phyloP scores from a whole-genome alignment of 2,888 invertebrate species.

The Trissoscelio sp. region DNA sequence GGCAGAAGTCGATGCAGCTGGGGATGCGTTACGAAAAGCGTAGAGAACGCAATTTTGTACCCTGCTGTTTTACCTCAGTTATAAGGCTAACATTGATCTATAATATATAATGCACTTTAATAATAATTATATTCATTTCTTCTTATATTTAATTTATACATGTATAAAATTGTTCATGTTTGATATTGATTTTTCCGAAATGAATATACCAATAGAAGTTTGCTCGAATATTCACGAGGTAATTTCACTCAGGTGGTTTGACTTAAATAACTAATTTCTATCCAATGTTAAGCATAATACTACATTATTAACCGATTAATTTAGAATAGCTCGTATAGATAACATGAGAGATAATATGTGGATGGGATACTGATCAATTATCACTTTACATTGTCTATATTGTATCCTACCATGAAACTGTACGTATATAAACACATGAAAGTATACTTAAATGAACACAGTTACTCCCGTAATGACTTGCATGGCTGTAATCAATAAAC shows the following conservation, averaged over 20 bases:
- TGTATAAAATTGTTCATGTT: too few relatives aligned
- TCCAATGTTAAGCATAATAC: neutral
- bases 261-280: neutral
- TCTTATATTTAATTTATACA: too few relatives aligned
- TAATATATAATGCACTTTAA: neutral
- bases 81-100: conserved; percentile 25
- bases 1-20: conserved; percentile 69
- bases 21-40: conserved; percentile 55
- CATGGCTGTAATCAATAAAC: neutral
- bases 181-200: too few relatives aligned
- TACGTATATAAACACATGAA: neutral
- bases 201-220: too few relatives aligned
- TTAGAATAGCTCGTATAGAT: neutral
- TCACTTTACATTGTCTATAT: neutral
- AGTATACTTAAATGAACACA: neutral
- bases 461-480: neutral
- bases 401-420: neutral
- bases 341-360: neutral
- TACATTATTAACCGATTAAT: neutral
- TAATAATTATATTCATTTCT: too few relatives aligned
- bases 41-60: conserved; percentile 25
- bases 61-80: conserved; percentile 3
- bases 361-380: neutral
- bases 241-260: neutral
- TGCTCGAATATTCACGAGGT: neutral